Evolutionary conservation across 2,113 vertebrate species (phyloP), one percentile per base, ranked within the genome.

Genomic region (Ceuthmochares aereus): DNA sequence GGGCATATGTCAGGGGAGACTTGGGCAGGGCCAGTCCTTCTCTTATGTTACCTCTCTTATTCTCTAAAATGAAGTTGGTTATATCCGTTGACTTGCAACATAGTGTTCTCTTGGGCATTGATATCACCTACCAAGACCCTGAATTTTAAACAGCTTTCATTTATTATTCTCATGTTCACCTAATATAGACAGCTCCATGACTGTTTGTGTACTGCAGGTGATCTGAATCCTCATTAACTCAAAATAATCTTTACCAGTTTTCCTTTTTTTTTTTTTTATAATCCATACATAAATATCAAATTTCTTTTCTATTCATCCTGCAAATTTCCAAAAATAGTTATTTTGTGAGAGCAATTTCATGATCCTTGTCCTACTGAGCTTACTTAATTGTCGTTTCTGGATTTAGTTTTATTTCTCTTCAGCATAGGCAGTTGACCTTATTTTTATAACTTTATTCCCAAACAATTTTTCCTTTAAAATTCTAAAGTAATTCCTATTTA

Each of bases 391-490:
- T 54, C 7, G 5, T 9, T 45, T 77, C 36, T 70, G 92, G 23
- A 60, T 77, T 93, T 83, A 36, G 4, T 85, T 77, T 34, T 18
- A 13, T 27, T 54, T 8, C 10, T 89, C 42, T 64, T 93, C 75
- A 69, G 49, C 64, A 25, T 20, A 66, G 56, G 40, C 59, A 55
- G 73, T 3, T 75, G 81, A 92, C 36, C 69, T 90, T 78, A 82
- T 92, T 64, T 79, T 36, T 58, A 92, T 42, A 73, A 87, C 43
- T 87, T 91, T 77, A 85, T 95, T 87, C 88, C 49, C 10, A 93
- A 93, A 52, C 21, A 83, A 8, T 47, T 75, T 96, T 76, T 75
- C 43, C 80, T 95, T 93, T 63, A 73, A 95, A 96, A 74, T 85
- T 74, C 63, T 52, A 78, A 89, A 95, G 40, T 72, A 89, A 84